Evolutionary conservation across 1,140 invertebrate genomes (phyloP), one percentile per base, ranked within the genome.

Genomic region (Popillia japonica): DNA sequence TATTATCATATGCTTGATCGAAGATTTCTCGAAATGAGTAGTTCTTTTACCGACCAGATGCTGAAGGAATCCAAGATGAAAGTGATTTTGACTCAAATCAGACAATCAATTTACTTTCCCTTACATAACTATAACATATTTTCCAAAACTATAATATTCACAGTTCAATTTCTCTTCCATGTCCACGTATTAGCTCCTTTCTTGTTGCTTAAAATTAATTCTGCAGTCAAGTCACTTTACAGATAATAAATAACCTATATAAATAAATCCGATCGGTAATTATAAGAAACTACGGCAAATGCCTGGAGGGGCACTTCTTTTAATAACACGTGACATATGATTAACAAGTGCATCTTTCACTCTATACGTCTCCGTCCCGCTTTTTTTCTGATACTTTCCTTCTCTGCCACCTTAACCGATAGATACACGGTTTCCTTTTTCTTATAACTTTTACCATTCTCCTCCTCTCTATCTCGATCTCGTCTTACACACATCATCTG

Each of bases 271-370:
- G 80, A 81, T 79, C 40, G 40, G 78, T 81, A 81, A 81, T 81
- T 81, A 81, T 78, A 79, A 76, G 79, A 79, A 78, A 77, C 78
- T 68, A 68, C 27, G 22, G 77, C 68, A 76, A 72, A 77, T 76
- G 79, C 79, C 72, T 73, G 74, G 68, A 81, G 82, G 82, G 81
- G 79, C 72, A 79, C 79, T 79, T 77, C 81, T 80, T 81, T 82
- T 83, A 83, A 83, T 83, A 83, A 83, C 80, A 78, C 64, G 79
- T 82, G 82, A 83, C 81, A 77, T 82, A 83, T 81, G 82, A 82
- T 81, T 82, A 83, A 80, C 80, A 83, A 82, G 81, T 72, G 80
- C 80, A 81, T 80, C 78, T 80, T 80, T 68, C 61, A 61, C 77
- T 78, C 77, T 77, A 75, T 78, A 76, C 73, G 41, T 72, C 40